phyloP scores from a whole-genome alignment of 1,140 invertebrate genomes.

The Rhizoglyphus robini region DNA sequence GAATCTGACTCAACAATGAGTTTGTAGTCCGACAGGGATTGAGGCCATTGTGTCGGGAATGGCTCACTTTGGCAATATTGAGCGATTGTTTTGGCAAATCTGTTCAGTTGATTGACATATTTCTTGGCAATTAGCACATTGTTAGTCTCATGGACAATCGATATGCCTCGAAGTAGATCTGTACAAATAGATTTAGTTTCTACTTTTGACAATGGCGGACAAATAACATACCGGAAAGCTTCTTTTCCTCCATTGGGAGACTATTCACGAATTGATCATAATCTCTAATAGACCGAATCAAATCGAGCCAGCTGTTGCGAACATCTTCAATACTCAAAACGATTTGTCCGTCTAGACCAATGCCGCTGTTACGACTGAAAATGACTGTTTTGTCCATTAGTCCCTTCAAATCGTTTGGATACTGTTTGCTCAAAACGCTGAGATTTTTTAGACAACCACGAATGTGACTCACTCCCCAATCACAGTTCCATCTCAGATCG shows the following conservation, averaged over 20 bases:
- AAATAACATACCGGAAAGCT: constrained; percentile 44
- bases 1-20: constrained; percentile 82
- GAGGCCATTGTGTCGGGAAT: constrained; percentile 58
- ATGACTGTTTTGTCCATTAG: constrained; percentile 45
- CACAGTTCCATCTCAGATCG: constrained; percentile 52
- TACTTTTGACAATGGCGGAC: neutral
- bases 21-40: constrained; percentile 53
- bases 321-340: constrained; percentile 80
- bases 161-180: constrained; percentile 26
- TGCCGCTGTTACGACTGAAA: constrained; percentile 71
- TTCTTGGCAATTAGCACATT: constrained; percentile 75
- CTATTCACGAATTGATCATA: constrained; percentile 54
- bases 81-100: constrained; percentile 63
- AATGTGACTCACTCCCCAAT: constrained; percentile 74
- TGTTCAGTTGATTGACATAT: constrained; percentile 63
- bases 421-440: constrained; percentile 48
- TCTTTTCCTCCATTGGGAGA: constrained; percentile 66
- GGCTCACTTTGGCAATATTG: constrained; percentile 52
- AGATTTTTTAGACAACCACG: constrained; percentile 60
- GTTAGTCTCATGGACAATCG: constrained; percentile 35
- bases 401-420: constrained; percentile 49
- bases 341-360: constrained; percentile 70
- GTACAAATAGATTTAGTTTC: neutral
- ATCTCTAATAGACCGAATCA: constrained; percentile 63
- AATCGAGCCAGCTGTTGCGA: constrained; percentile 65